Evolutionary conservation across 2,113 vertebrate species (phyloP).

Genomic region (Steatornis caripensis): DNA sequence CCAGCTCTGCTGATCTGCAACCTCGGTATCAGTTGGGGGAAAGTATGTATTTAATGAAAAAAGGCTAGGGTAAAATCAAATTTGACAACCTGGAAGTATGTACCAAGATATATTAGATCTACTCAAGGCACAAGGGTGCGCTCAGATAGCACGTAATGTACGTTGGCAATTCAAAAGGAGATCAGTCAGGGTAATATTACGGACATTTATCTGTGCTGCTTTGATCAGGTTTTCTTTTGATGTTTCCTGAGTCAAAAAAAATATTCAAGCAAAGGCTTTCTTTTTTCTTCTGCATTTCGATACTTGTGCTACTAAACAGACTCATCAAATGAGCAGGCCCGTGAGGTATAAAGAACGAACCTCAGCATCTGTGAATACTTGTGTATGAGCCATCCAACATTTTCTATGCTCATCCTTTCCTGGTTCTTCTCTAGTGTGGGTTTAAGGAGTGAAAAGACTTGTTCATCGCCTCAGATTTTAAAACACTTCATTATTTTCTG

Average conservation of each 20-base stretch:
- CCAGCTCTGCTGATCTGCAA: not conserved
- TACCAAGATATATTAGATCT: not conserved
- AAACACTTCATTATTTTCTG: not conserved
- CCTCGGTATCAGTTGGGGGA: not conserved
- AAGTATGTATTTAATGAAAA: not conserved
- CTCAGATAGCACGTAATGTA: not conserved
- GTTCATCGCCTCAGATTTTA: not conserved
- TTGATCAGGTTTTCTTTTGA: constrained; percentile 47
- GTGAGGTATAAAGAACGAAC: not conserved
- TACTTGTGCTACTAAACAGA: not conserved
- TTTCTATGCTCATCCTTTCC: not conserved
- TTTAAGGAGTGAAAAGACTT: not conserved
- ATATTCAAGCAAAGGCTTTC: not conserved
- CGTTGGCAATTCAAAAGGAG: not conserved
- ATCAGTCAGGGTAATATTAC: constrained; percentile 5
- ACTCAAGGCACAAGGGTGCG: not conserved
- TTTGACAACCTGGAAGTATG: not conserved
- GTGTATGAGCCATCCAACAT: not conserved
- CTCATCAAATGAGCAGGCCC: not conserved
- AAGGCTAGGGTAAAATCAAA: not conserved
- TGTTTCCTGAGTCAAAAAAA: not conserved
- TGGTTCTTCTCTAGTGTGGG: not conserved
- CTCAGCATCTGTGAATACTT: not conserved
- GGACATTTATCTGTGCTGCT: constrained; percentile 15
- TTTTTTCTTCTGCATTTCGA: not conserved